These are phyloP conservation scores for Mellilla xanthometata DNA, from an alignment of 2,888 invertebrate species.

Conservation along the genomic window DNA sequence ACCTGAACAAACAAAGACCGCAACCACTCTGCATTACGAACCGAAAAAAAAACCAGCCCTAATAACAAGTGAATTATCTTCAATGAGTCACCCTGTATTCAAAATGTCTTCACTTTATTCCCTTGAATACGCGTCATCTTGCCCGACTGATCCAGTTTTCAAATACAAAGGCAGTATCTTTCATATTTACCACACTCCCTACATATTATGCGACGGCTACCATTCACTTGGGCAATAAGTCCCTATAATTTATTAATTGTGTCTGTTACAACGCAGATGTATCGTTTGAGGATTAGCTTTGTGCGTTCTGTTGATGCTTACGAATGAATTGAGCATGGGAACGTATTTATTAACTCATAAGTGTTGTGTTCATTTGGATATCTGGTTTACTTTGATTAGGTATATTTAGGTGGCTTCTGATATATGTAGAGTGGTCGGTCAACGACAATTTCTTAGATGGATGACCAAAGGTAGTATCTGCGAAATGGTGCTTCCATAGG, in stretches of 20 bases:
- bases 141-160: constrained; percentile 68
- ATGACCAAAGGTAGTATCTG: too few relatives aligned
- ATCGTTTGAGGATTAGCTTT: constrained; percentile 42
- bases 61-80: too few relatives aligned
- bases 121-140: constrained; percentile 52
- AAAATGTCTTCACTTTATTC: constrained; percentile 15
- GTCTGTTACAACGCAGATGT: constrained; percentile 56
- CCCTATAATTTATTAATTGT: constrained; percentile 58
- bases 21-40: too few relatives aligned
- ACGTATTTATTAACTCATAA: constrained; percentile 24
- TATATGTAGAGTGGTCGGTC: too few relatives aligned
- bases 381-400: too few relatives aligned
- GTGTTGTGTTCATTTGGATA: constrained; percentile 6
- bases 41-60: too few relatives aligned
- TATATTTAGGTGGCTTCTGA: too few relatives aligned
- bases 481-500: too few relatives aligned
- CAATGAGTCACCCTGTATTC: too few relatives aligned
- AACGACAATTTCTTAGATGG: too few relatives aligned
- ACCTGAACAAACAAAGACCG: too few relatives aligned
- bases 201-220: constrained; percentile 40
- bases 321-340: constrained; percentile 39
- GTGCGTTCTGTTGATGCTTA: constrained; percentile 35
- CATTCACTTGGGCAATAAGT: constrained; percentile 47
- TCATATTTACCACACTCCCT: constrained; percentile 65
- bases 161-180: constrained; percentile 50